Evolutionary conservation across 2,888 invertebrate species (phyloP), one percentile per base, ranked within the genome.

Genomic region (Latheticus oryzae): DNA sequence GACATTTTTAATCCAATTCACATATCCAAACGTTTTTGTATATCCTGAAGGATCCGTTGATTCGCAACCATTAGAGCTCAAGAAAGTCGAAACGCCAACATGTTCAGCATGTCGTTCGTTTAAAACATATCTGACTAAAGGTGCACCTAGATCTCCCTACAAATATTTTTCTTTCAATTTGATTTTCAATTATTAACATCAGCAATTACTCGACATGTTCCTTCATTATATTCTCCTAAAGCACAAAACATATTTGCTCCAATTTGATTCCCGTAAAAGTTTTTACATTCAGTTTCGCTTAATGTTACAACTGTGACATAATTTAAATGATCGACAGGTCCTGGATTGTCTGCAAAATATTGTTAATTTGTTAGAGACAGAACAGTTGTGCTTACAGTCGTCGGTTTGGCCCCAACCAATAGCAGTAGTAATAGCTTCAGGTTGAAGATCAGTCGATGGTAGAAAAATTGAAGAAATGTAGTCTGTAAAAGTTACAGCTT

Each of bases 391-490:
- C 4, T 30, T 38, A 38, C 38, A 38, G 4, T 38, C 38, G 9
- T 38, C 38, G 9, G 23, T 21, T 38, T 38, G 38, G 8, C 38
- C 38, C 38, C 38, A 38, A 5, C 38, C 38, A 19, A 38, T 38
- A 11, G 38, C 8, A 1, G 21, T 21, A 5, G 38, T 38, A 4
- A 9, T 26, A 9, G 50, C 50, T 1, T 38, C 28, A 16, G 37
- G 38, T 26, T 50, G 50, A 17, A 50, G 50, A 28, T 50, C 50
- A 17, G 50, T 28, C 8, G 37, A 26, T 16, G 50, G 50, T 12
- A 50, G 35, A 24, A 50, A 50, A 15, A 50, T 50, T 4, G 50
- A 15, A 1, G 50, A 50, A 24, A 50, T 38, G 11, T 50, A 50
- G 5, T 50, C 50, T 50, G 28, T 28, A 11, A 47, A 47, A 9